Evolutionary conservation across 1,140 invertebrate species (phyloP).

Genomic region (Drosophila sp.): DNA sequence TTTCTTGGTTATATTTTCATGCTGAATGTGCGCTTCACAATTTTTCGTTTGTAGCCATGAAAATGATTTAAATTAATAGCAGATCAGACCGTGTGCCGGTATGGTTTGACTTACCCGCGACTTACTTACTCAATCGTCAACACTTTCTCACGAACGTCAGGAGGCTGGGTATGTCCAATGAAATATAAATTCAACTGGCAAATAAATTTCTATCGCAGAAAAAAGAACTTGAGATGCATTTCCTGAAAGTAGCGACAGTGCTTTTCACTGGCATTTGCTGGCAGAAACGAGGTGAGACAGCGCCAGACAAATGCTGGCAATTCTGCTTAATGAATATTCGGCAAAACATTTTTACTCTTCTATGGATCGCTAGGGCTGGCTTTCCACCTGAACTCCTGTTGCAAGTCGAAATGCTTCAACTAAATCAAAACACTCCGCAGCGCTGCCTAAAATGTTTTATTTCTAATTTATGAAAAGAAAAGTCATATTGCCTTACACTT

Average conservation of each 20-base stretch:
- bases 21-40: slow-evolving; percentile 31
- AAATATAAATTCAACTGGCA: slow-evolving; percentile 50
- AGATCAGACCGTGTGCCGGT: neutral
- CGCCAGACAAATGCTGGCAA: slow-evolving; percentile 52
- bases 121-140: neutral
- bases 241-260: slow-evolving; percentile 50
- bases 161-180: slow-evolving; percentile 49
- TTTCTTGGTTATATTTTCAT: too few relatives aligned
- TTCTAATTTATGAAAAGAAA: slow-evolving; percentile 30
- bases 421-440: slow-evolving; percentile 27
- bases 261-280: slow-evolving; percentile 43
- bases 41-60: slow-evolving; percentile 2
- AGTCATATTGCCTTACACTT: slow-evolving; percentile 31
- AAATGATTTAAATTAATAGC: neutral
- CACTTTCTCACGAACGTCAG: neutral
- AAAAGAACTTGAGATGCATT: slow-evolving; percentile 66
- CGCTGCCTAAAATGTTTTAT: slow-evolving; percentile 13
- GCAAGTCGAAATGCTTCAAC: slow-evolving; percentile 30
- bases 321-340: slow-evolving; percentile 63
- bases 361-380: slow-evolving; percentile 20
- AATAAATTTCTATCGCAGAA: slow-evolving; percentile 47
- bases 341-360: slow-evolving; percentile 49
- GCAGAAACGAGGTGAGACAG: slow-evolving; percentile 26
- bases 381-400: slow-evolving; percentile 26
- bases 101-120: neutral